These are phyloP conservation scores for Alosa sapidissima DNA, from an alignment of 2,797 vertebrate species.

Conservation along the genomic window DNA sequence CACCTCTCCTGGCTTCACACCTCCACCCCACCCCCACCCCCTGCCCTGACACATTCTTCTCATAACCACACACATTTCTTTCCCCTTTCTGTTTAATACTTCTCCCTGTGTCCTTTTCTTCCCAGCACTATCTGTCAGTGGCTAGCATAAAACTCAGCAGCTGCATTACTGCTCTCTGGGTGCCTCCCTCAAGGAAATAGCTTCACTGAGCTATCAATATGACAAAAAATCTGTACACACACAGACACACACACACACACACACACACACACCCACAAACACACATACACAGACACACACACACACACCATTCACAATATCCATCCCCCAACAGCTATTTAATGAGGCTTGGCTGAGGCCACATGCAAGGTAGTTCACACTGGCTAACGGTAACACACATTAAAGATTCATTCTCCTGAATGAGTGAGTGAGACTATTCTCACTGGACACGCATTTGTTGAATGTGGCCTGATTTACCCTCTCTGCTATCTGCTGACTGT, in stretches of 20 bases:
- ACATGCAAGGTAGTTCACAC: background rate
- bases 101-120: background rate
- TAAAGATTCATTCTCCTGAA: background rate
- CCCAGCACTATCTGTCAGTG: slow-evolving; percentile 9
- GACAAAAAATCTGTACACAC: background rate
- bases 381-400: background rate
- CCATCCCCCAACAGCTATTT: slow-evolving; percentile 11
- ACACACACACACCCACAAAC: background rate
- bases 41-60: slow-evolving; percentile 22
- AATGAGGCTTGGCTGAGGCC: background rate
- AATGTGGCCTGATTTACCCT: slow-evolving; percentile 13
- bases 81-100: background rate
- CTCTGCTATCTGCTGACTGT: slow-evolving; percentile 5
- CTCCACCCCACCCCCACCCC: slow-evolving; percentile 30
- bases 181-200: slow-evolving; percentile 1
- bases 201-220: background rate
- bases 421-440: background rate
- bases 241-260: background rate
- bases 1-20: slow-evolving; percentile 52
- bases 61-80: slow-evolving; percentile 18
- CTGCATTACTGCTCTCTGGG: background rate
- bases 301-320: background rate
- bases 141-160: slow-evolving; percentile 14
- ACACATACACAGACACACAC: background rate
- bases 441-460: background rate